phyloP scores from a whole-genome alignment of 2,797 vertebrate genomes.

The Sphenodon punctatus region DNA sequence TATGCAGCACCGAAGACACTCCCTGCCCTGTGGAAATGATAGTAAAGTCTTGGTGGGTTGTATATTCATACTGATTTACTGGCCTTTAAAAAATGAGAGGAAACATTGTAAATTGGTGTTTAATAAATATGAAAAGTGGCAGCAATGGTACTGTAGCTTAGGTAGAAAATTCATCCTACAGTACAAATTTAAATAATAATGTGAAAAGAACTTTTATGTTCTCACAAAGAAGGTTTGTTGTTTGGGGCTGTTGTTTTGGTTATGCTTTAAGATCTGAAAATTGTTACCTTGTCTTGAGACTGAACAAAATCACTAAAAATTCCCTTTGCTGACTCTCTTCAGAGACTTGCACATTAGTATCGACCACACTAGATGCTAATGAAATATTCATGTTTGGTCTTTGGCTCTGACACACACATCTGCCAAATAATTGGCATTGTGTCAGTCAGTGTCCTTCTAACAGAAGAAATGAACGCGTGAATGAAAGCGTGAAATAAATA shows the following conservation, averaged over 20 bases:
- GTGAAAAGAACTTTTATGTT: neutral
- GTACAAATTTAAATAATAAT: neutral
- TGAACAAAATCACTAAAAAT: neutral
- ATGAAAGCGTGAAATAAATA: too few species aligned
- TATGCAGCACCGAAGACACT: neutral
- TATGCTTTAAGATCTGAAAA: too few species aligned
- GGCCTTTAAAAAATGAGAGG: neutral
- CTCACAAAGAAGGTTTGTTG: too few species aligned
- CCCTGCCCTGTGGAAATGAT: neutral
- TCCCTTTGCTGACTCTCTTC: neutral
- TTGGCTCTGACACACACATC: neutral
- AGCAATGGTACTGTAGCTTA: too few species aligned
- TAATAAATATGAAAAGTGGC: neutral
- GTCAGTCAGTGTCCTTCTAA: neutral
- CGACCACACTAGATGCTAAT: neutral
- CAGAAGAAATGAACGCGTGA: neutral
- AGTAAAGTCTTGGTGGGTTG: accelerated
- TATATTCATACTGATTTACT: neutral
- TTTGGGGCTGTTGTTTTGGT: too few species aligned
- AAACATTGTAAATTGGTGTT: too few species aligned
- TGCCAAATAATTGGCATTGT: neutral
- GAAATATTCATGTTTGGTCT: neutral
- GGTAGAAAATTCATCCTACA: neutral
- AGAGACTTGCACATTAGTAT: neutral
- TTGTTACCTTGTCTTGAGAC: too few species aligned